Conservation (phyloP, 2,888 invertebrate species). For the Ditylenchus weischeri region DNA sequence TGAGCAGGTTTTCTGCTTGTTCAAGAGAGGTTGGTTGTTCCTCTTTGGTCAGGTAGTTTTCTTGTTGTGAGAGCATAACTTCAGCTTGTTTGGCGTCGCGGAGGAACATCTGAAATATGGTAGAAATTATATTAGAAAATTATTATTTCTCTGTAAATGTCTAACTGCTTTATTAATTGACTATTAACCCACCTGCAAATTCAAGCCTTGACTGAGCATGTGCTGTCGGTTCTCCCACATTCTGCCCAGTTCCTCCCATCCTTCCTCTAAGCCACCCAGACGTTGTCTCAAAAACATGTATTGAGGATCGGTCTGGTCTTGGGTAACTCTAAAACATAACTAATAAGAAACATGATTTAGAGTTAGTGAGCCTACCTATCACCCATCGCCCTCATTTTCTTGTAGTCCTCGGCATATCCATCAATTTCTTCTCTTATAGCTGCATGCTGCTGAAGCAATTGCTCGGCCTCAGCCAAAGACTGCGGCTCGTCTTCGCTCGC, state of each 20-base stretch:
- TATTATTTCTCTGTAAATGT: too few species aligned
- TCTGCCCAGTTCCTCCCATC: constrained; percentile 97
- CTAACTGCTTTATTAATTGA: not conserved
- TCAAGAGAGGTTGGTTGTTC: constrained; percentile 73
- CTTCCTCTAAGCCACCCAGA: constrained; percentile 92
- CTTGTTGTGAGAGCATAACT: constrained; percentile 93
- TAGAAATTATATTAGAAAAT: constrained; percentile 48
- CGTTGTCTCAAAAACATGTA: constrained; percentile 98
- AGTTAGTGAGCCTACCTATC: constrained; percentile 64
- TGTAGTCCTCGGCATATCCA: constrained; percentile 91
- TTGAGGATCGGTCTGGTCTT: constrained; percentile 86
- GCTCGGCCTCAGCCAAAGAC: constrained; percentile 90
- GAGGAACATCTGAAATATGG: constrained; percentile 71
- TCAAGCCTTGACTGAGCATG: constrained; percentile 68
- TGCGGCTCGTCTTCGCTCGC: constrained; percentile 92
- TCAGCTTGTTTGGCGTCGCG: constrained; percentile 93
- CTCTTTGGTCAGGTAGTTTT: constrained; percentile 92
- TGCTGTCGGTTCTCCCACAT: constrained; percentile 98
- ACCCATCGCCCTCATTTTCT: constrained; percentile 99
- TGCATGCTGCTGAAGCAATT: constrained; percentile 91
- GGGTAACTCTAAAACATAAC: constrained; percentile 69
- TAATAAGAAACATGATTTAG: too few species aligned
- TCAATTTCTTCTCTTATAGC: constrained; percentile 98
- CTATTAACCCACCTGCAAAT: constrained; percentile 68
- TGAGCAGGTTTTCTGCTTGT: constrained; percentile 92